These are phyloP conservation scores for Escarpia spicata DNA, from an alignment of 2,888 invertebrate genomes.

Conservation along the genomic window DNA sequence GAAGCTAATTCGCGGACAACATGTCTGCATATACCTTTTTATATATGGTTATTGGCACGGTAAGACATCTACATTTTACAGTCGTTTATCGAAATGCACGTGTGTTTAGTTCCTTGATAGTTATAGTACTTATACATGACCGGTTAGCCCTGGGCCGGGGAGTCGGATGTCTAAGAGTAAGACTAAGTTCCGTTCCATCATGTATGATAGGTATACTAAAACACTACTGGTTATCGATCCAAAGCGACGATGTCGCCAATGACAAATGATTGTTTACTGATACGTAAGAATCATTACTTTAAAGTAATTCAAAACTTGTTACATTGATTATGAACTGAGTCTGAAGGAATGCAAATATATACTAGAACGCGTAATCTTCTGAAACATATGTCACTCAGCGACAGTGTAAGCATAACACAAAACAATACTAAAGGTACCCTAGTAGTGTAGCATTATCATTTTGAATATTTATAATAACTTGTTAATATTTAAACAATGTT, in stretches of 20 bases:
- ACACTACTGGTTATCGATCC: background rate
- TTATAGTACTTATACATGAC: background rate
- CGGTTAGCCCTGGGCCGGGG: background rate
- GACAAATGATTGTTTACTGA: background rate
- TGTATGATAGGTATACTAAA: background rate
- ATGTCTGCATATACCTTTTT: background rate
- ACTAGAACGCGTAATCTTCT: too few species aligned
- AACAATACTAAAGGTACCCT: background rate
- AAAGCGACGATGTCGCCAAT: background rate
- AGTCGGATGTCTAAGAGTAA: too few species aligned
- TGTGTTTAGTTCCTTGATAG: background rate
- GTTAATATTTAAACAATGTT: background rate
- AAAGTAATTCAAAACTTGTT: background rate
- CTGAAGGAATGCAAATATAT: background rate
- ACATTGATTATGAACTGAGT: background rate
- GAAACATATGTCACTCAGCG: background rate
- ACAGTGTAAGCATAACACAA: background rate
- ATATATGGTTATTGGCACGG: constrained; percentile 2
- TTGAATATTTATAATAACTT: background rate
- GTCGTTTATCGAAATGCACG: background rate
- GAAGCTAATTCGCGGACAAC: constrained; percentile 2
- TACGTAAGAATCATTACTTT: background rate
- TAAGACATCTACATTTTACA: background rate
- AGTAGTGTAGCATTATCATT: too few species aligned
- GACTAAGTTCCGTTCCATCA: background rate